Percentiles rank a stretch among this genome's conserved stretches.
These are phyloP conservation scores for Epicampocera succincta DNA, from an alignment of 2,888 invertebrate genomes.

Conservation along the genomic window DNA sequence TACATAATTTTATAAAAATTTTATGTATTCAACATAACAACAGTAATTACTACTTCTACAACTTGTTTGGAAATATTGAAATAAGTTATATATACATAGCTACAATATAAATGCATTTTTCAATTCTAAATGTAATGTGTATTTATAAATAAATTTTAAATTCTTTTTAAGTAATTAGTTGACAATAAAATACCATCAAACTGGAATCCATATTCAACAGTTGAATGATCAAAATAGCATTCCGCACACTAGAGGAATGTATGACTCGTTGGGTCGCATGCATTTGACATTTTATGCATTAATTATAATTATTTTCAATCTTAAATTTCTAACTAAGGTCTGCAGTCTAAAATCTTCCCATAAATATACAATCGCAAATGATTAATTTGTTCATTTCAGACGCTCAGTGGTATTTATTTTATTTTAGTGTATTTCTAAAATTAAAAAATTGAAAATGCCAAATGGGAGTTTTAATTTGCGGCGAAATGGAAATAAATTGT, in stretches of 20 bases:
- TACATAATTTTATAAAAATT: constrained; percentile 52
- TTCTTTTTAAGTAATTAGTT: constrained; percentile 58
- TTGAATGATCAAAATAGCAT: no score
- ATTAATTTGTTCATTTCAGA: neutral
- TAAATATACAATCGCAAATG: neutral
- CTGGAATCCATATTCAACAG: neutral
- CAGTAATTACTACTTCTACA: constrained; percentile 34
- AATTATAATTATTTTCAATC: neutral
- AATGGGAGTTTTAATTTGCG: no score
- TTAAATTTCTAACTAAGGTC: no score
- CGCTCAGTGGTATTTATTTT: no score
- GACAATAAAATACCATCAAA: constrained; percentile 19
- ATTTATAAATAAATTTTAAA: constrained; percentile 61
- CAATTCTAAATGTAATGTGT: constrained; percentile 60
- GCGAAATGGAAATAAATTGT: no score
- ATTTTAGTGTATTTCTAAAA: no score
- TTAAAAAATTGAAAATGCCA: no score
- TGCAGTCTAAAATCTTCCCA: no score
- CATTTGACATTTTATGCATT: neutral
- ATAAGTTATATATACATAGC: constrained; percentile 57
- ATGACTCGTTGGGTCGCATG: no score
- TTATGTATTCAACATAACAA: constrained; percentile 29
- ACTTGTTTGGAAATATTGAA: constrained; percentile 68
- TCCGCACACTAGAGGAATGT: no score
- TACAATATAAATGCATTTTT: constrained; percentile 53